These are phyloP conservation scores for Sylvilagus floridanus DNA, from an alignment of 2,797 vertebrate species.

Conservation along the genomic window DNA sequence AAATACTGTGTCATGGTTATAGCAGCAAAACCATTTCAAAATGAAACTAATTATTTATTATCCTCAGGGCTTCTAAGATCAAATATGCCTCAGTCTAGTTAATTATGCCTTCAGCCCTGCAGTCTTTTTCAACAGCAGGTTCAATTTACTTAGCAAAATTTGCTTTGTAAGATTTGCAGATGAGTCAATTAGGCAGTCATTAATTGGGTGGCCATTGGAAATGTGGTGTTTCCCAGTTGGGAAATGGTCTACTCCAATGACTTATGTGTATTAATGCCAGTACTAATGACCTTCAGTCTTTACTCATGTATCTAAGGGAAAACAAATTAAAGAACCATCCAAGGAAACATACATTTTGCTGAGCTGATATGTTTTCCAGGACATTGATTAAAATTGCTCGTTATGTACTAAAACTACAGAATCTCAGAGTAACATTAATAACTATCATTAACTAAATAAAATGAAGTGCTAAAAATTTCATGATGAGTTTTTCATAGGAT, in stretches of 20 bases:
- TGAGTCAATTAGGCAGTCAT: slow-evolving; percentile 89
- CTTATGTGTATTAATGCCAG: slow-evolving; percentile 81
- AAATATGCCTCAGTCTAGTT: slow-evolving; percentile 86
- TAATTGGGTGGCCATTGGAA: slow-evolving; percentile 88
- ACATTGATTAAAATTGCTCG: slow-evolving; percentile 57
- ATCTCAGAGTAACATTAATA: slow-evolving; percentile 10
- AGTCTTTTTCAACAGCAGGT: slow-evolving; percentile 88
- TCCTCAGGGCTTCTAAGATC: slow-evolving; percentile 85
- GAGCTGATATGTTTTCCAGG: slow-evolving; percentile 69
- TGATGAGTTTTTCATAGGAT: slow-evolving; percentile 23
- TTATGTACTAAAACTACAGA: slow-evolving; percentile 34
- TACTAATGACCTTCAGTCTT: slow-evolving; percentile 79
- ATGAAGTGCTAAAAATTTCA: neutral
- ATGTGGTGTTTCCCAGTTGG: slow-evolving; percentile 77
- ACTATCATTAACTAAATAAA: slow-evolving; percentile 46
- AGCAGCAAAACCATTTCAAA: slow-evolving; percentile 82
- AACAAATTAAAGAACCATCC: slow-evolving; percentile 81
- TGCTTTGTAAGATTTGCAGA: slow-evolving; percentile 87
- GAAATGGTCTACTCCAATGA: slow-evolving; percentile 82
- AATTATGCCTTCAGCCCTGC: slow-evolving; percentile 88
- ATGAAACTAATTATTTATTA: slow-evolving; percentile 90
- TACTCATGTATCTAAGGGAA: slow-evolving; percentile 65
- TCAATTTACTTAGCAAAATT: slow-evolving; percentile 88
- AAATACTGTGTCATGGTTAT: slow-evolving; percentile 79
- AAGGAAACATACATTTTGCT: slow-evolving; percentile 73